These are phyloP conservation scores for Crax fasciolata DNA, from an alignment of 2,797 vertebrate species.

Conservation along the genomic window DNA sequence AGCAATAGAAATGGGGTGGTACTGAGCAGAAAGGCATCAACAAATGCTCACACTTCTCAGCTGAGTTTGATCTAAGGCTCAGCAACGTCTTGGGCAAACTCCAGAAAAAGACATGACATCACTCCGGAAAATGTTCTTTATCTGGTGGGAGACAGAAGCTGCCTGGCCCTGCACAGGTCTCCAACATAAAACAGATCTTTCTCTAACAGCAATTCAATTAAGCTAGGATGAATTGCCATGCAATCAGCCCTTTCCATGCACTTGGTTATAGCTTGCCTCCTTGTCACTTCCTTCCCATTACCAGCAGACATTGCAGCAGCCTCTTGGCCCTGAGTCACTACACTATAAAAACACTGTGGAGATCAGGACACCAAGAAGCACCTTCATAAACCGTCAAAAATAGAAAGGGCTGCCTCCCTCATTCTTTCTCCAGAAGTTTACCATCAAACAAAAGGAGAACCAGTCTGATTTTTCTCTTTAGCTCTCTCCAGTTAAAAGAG, in stretches of 20 bases:
- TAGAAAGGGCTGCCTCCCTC: not conserved
- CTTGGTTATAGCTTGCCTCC: not conserved
- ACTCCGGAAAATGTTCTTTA: not conserved
- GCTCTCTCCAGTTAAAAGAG: not conserved
- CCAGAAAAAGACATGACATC: slow-evolving; percentile 40
- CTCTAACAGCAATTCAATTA: slow-evolving; percentile 1
- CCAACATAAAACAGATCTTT: not conserved
- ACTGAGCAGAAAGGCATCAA: not conserved
- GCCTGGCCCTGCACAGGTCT: not conserved
- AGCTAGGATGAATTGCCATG: not conserved
- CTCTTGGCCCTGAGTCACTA: not conserved
- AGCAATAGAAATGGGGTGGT: not conserved
- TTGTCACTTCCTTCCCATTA: not conserved
- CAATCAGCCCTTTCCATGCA: slow-evolving; percentile 7
- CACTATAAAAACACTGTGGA: not conserved
- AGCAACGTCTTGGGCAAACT: not conserved
- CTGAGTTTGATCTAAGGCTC: not conserved
- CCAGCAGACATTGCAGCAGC: not conserved
- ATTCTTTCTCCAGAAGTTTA: not conserved
- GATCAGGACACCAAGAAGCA: not conserved
- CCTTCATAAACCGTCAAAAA: not conserved
- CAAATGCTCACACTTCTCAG: not conserved
- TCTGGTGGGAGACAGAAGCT: slow-evolving; percentile 14
- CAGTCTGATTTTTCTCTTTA: not conserved
- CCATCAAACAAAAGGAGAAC: not conserved